These are phyloP conservation scores for Agelas oroides DNA, from an alignment of 37 sponge, comb jelly and placozoan genomes.

Conservation along the genomic window DNA sequence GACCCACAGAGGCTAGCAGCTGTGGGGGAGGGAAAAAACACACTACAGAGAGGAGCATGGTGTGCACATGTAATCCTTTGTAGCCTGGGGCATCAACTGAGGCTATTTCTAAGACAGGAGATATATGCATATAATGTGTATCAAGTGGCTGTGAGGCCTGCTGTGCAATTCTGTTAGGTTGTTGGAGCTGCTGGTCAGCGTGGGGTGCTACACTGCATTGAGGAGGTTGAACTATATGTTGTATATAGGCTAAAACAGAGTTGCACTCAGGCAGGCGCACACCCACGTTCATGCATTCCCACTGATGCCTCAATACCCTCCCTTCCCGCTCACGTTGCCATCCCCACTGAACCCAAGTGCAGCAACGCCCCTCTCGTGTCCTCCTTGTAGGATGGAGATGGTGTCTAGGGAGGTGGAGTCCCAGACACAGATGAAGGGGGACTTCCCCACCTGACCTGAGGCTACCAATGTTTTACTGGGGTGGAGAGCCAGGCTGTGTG, in stretches of 20 bases:
- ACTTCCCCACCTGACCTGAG: conserved; percentile 93
- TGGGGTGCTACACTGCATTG: too few relatives aligned
- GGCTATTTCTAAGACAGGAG: neutral
- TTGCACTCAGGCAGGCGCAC: too few relatives aligned
- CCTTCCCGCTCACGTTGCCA: conserved; percentile 81
- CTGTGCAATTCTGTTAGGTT: too few relatives aligned
- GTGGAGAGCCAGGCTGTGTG: conserved; percentile 86
- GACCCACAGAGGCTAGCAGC: conserved; percentile 89
- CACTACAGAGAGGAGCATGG: neutral
- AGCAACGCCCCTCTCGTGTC: conserved; percentile 86
- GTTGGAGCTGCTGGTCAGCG: too few relatives aligned
- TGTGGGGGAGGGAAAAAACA: too few relatives aligned
- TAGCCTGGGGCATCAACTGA: neutral
- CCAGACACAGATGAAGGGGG: conserved; percentile 94
- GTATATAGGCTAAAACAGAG: too few relatives aligned
- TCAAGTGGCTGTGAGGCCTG: too few relatives aligned
- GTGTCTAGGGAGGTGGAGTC: conserved; percentile 81
- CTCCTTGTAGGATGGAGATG: conserved; percentile 86
- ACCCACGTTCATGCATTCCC: too few relatives aligned
- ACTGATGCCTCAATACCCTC: too few relatives aligned
- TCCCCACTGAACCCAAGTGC: conserved; percentile 83
- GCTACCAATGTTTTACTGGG: conserved; percentile 90
- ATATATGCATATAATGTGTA: neutral
- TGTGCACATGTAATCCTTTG: conserved; percentile 1
- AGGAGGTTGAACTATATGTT: too few relatives aligned